A percentile compares a stretch with the other conserved stretches of the same genome.
Evolutionary conservation across 1,140 invertebrate species (phyloP).

Genomic region (Achatina immaculata): DNA sequence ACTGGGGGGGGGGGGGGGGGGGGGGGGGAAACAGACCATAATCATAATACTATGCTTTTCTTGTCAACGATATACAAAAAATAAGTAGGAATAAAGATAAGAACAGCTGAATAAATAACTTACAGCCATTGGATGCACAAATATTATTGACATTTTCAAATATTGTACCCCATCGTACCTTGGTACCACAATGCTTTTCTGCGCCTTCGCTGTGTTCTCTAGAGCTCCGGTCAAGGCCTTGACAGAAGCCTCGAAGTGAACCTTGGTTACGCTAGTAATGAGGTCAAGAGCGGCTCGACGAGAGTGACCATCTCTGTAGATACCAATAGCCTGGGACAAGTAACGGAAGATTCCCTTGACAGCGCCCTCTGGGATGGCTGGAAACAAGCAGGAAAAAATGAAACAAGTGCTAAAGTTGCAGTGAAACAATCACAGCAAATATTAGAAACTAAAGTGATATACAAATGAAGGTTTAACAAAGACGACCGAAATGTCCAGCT

Average conservation of each 20-base stretch:
- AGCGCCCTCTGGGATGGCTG: slow-evolving; percentile 84
- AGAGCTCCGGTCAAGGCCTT: slow-evolving; percentile 79
- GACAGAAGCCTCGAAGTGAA: slow-evolving; percentile 79
- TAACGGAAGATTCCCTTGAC: slow-evolving; percentile 84
- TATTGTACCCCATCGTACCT: too few species aligned
- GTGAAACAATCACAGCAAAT: neutral
- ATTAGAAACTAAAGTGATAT: too few species aligned
- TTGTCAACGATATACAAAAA: too few species aligned
- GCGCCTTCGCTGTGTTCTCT: slow-evolving; percentile 76
- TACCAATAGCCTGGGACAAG: slow-evolving; percentile 80
- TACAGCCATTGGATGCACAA: too few species aligned
- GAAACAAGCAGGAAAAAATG: slow-evolving; percentile 34
- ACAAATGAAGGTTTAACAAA: too few species aligned
- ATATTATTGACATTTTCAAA: too few species aligned
- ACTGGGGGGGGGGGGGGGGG: too few species aligned
- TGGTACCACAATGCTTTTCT: slow-evolving; percentile 62
- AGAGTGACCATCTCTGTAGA: slow-evolving; percentile 84
- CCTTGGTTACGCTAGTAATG: slow-evolving; percentile 77
- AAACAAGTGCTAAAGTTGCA: neutral
- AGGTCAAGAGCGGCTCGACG: slow-evolving; percentile 81
- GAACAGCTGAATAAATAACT: too few species aligned
- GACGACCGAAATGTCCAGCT: too few species aligned
- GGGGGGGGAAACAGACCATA: too few species aligned
- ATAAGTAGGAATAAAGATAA: too few species aligned
- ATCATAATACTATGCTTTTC: too few species aligned